Percentiles rank a stretch among this genome's conserved stretches.
Evolutionary conservation across 2,797 vertebrate species (phyloP).

Genomic region (Tarsius wallacei): DNA sequence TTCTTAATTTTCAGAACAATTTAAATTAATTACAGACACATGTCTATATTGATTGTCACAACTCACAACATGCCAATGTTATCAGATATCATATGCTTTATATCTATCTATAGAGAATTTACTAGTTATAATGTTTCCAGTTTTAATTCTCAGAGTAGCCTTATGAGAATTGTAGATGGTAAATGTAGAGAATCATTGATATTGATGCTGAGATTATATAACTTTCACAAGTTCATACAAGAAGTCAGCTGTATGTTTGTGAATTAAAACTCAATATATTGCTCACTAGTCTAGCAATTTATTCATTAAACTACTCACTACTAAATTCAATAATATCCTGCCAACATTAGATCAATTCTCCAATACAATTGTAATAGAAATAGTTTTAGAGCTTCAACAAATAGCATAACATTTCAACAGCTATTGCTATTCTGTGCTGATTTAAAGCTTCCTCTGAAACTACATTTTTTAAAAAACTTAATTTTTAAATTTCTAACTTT

Average conservation of each 20-base stretch:
- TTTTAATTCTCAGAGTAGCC: not conserved
- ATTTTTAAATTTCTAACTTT: too few relatives aligned
- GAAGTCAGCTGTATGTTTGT: not conserved
- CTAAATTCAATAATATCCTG: constrained; percentile 63
- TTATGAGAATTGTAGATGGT: not conserved
- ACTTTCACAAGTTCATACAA: not conserved
- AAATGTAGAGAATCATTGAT: not conserved
- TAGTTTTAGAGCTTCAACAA: constrained; percentile 52
- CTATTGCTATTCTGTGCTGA: not conserved
- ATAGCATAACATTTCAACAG: constrained; percentile 27
- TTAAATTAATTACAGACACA: constrained; percentile 27
- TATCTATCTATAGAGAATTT: not conserved
- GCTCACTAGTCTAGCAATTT: constrained; percentile 9
- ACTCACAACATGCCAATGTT: not conserved
- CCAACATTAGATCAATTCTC: constrained; percentile 49
- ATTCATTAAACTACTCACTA: constrained; percentile 61
- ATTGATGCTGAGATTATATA: not conserved
- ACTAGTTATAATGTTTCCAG: not conserved
- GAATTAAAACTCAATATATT: constrained; percentile 62
- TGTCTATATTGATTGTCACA: not conserved
- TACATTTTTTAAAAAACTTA: not conserved
- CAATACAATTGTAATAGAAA: constrained; percentile 47
- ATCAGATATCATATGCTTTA: not conserved
- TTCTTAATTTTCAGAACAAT: constrained; percentile 3
- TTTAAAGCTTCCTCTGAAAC: not conserved